A percentile compares a stretch with the other conserved stretches of the same genome.
phyloP scores from a whole-genome alignment of 2,888 invertebrate genomes.

The Drosophila mimica region DNA sequence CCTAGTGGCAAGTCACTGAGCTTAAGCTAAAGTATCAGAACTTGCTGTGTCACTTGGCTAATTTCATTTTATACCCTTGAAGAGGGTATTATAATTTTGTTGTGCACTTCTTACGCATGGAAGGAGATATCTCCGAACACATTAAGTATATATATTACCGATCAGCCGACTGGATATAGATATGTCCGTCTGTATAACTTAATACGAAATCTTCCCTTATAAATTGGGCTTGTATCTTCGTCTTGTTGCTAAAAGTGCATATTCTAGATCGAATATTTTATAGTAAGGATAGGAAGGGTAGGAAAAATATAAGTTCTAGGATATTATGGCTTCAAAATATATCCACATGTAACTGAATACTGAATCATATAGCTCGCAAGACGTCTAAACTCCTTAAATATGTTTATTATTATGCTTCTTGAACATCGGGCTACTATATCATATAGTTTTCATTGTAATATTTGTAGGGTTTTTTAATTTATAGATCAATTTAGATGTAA shows the following conservation, averaged over 20 bases:
- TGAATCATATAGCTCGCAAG: neutral
- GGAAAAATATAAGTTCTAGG: neutral
- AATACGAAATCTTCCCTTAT: too few relatives aligned
- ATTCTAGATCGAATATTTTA: neutral
- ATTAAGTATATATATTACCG: neutral
- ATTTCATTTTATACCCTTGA: neutral
- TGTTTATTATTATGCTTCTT: neutral
- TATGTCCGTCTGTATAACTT: too few relatives aligned
- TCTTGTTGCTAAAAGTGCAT: too few relatives aligned
- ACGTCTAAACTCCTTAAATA: neutral
- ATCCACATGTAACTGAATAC: neutral
- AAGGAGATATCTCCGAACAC: neutral
- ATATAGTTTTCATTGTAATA: neutral
- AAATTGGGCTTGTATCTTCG: too few relatives aligned
- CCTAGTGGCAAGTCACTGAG: slow-evolving; percentile 29
- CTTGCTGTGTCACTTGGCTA: neutral
- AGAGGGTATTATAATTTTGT: neutral
- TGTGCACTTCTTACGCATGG: neutral
- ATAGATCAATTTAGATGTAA: neutral
- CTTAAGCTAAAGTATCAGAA: slow-evolving; percentile 1
- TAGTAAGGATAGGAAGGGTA: neutral
- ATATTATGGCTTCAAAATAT: neutral
- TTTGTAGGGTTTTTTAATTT: neutral
- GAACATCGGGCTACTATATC: neutral
- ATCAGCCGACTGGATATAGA: neutral